Evolutionary conservation across 2,113 vertebrate species (phyloP).

Genomic region (Lepus timidus): DNA sequence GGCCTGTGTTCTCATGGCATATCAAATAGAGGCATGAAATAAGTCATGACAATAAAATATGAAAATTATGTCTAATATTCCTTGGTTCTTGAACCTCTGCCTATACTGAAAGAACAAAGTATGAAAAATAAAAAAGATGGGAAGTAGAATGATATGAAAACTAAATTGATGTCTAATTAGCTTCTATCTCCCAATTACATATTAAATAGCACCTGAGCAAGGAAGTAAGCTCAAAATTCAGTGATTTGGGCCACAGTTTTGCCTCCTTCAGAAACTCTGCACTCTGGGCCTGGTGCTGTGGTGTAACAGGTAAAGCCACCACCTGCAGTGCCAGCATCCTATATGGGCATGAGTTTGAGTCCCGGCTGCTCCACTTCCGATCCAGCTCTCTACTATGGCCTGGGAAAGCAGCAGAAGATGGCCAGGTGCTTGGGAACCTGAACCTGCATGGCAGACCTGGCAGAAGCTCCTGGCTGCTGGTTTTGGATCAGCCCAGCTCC

Average conservation of each 20-base stretch:
- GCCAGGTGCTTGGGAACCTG: no score
- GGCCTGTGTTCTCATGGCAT: not conserved
- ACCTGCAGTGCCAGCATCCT: no score
- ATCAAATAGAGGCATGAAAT: not conserved
- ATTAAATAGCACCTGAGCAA: slow-evolving; percentile 28
- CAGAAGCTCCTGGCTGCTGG: no score
- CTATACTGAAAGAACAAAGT: slow-evolving; percentile 12
- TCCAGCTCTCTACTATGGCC: no score
- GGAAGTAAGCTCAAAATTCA: slow-evolving; percentile 9
- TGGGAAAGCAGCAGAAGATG: no score
- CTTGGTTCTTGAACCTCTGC: slow-evolving; percentile 18
- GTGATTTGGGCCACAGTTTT: slow-evolving; percentile 36
- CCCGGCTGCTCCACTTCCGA: no score
- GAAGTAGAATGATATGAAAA: not conserved
- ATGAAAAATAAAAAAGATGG: slow-evolving; percentile 25
- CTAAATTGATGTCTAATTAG: not conserved
- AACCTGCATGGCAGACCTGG: no score
- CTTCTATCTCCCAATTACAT: not conserved
- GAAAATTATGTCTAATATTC: slow-evolving; percentile 27
- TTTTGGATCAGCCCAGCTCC: no score
- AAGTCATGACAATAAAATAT: slow-evolving; percentile 38
- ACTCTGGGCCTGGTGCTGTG: no score
- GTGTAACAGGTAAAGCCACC: no score
- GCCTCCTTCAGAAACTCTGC: not conserved
- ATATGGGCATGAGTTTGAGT: no score